Conservation (phyloP, 1,140 invertebrate genomes). For the Rhysida immarginata region DNA sequence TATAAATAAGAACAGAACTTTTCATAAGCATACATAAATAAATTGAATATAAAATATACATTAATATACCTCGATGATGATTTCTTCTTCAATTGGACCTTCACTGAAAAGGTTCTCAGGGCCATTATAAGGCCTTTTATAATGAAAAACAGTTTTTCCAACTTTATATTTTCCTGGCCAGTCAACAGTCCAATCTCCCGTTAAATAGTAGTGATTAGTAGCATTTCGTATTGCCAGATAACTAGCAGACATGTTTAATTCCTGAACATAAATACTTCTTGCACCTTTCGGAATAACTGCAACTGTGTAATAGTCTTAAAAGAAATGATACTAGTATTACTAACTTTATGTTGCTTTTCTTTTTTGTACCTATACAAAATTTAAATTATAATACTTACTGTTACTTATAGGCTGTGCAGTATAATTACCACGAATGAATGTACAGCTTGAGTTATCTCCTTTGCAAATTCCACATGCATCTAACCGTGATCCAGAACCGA, state of each 20-base stretch:
- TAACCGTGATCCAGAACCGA: conserved; percentile 39
- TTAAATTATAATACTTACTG: not conserved
- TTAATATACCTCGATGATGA: conserved; percentile 58
- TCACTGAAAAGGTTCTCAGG: conserved; percentile 38
- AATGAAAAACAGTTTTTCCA: conserved; percentile 58
- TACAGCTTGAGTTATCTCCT: conserved; percentile 49
- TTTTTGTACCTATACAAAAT: not conserved
- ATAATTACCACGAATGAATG: conserved; percentile 66
- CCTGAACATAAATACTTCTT: not conserved
- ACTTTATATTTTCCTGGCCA: conserved; percentile 55
- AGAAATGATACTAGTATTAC: not conserved
- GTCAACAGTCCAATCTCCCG: conserved; percentile 54
- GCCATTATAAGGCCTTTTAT: conserved; percentile 36
- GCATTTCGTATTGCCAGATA: conserved; percentile 47
- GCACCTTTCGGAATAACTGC: not conserved
- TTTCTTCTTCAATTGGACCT: conserved; percentile 54
- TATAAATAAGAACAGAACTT: too few species aligned
- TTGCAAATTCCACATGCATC: conserved; percentile 50
- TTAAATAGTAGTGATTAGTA: conserved; percentile 58
- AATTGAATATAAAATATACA: too few species aligned
- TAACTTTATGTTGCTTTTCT: not conserved
- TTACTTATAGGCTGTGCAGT: conserved; percentile 42
- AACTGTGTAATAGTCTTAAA: not conserved
- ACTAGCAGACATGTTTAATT: conserved; percentile 11
- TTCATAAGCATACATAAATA: too few species aligned